Base-by-base conservation (phyloP, 2,113 vertebrate species). In the Poeciliopsis prolifica region DNA sequence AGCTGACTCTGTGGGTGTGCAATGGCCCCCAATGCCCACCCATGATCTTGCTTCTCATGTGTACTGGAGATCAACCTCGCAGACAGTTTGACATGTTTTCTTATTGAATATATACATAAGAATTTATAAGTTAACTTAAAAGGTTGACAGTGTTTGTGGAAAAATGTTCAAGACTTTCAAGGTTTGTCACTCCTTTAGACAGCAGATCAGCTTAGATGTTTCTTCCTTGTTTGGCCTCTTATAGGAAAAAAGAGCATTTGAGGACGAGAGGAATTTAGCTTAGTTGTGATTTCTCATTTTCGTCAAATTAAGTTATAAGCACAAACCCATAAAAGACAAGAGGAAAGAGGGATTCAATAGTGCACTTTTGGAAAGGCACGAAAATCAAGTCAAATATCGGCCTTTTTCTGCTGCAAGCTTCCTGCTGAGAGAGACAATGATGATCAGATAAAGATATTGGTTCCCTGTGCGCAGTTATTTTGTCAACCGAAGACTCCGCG, bases 381-480 rank as follows among this genome's bases (percentile, higher is more conserved):
- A 28, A 72, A 48, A 48, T 48, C 44, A 48, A 17, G 44, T 84
- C 70, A 86, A 70, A 85, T 74, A 74, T 58, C 22, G 70, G 75
- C 30, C 11, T 63, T 26, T 61, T 29, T 76, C 1, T 48, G 33
- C 63, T 22, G 62, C 61, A 15, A 10, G 70, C 65, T 61, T 74
- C 73, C 68, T 77, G 74, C 42, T 70, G 68, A 72, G 75, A 73
- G 13, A n/a, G n/a, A 74, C 14, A 42, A 78, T 77, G 60, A 62
- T 61, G 40, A 70, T 75, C 5, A 72, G 78, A 70, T 84, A 61
- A 79, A 48, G 31, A 78, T 81, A 74, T 44, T 72, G 65, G 48
- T 77, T 77, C 33, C 60, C 60, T 77, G 42, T 42, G 28, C 51
- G 65, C 65, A 76, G 74, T 85, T 83, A 88, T 85, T 85, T 81